phyloP scores from a whole-genome alignment of 2,113 vertebrate genomes.

The Xyrauchen texanus region DNA sequence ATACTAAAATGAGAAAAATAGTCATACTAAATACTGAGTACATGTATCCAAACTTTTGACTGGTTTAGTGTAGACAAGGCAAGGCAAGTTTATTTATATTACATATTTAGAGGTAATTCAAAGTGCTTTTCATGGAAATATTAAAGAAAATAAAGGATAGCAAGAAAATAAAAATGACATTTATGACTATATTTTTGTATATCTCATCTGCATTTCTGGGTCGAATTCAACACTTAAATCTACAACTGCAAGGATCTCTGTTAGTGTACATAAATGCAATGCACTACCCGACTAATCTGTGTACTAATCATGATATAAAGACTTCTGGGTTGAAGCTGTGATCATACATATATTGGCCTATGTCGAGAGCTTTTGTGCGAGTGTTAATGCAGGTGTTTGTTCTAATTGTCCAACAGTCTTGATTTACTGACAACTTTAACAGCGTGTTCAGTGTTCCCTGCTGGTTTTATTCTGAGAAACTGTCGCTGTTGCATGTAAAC shows the following conservation, averaged over 20 bases:
- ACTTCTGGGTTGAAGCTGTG: not conserved
- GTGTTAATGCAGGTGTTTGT: not conserved
- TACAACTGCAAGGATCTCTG: too few relatives aligned
- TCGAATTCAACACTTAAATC: too few relatives aligned
- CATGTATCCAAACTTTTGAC: not conserved
- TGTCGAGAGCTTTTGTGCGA: not conserved
- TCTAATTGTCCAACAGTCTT: not conserved
- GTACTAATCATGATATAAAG: not conserved
- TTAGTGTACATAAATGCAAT: not conserved
- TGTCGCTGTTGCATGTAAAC: slow-evolving; percentile 15
- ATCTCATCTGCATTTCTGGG: too few relatives aligned
- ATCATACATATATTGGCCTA: not conserved
- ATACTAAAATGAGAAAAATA: not conserved
- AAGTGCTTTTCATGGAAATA: too few relatives aligned
- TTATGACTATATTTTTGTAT: too few relatives aligned
- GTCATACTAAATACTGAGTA: not conserved
- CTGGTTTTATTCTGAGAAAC: slow-evolving; percentile 29
- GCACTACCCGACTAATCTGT: not conserved
- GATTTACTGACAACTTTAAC: not conserved
- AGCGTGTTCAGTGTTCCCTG: slow-evolving; percentile 5
- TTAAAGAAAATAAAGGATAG: too few relatives aligned
- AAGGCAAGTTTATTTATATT: too few relatives aligned
- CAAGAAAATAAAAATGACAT: too few relatives aligned
- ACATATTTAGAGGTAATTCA: too few relatives aligned
- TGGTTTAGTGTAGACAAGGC: too few relatives aligned